phyloP scores from a whole-genome alignment of 2,797 vertebrate species.

The Tapirus indicus region DNA sequence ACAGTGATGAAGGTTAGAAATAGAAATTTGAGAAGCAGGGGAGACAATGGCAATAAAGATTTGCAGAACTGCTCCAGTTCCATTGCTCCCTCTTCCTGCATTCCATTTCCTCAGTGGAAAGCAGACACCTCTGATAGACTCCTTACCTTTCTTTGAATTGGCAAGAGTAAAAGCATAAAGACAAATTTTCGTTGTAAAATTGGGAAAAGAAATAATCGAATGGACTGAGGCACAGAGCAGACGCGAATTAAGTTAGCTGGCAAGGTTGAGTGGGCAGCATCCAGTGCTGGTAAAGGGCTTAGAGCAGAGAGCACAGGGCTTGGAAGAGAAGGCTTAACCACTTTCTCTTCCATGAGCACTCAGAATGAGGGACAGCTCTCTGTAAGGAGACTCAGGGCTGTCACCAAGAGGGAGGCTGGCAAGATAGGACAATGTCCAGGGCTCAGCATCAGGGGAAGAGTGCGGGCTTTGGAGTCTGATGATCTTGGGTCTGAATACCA shows the following conservation, averaged over 20 bases:
- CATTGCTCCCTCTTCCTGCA: rapidly evolving
- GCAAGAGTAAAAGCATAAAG: not conserved
- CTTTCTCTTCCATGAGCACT: rapidly evolving
- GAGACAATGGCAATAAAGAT: not conserved
- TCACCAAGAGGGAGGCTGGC: not conserved
- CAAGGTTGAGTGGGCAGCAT: rapidly evolving
- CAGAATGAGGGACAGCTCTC: not conserved
- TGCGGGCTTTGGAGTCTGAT: not conserved
- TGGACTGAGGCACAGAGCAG: not conserved
- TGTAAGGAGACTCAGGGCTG: not conserved
- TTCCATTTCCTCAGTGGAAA: rapidly evolving
- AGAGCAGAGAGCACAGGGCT: not conserved
- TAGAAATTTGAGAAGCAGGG: not conserved
- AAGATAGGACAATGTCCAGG: rapidly evolving
- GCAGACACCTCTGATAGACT: not conserved
- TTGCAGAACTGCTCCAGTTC: rapidly evolving
- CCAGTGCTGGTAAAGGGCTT: rapidly evolving
- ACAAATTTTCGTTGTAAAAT: not conserved
- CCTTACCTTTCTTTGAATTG: not conserved
- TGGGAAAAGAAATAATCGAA: not conserved
- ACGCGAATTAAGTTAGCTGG: rapidly evolving
- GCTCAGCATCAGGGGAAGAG: not conserved
- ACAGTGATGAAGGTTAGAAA: not conserved
- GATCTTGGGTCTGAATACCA: rapidly evolving
- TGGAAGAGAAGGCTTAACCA: not conserved